Conservation (phyloP, 53 echinoderm and acorn worm species). For the Antedon mediterranea region DNA sequence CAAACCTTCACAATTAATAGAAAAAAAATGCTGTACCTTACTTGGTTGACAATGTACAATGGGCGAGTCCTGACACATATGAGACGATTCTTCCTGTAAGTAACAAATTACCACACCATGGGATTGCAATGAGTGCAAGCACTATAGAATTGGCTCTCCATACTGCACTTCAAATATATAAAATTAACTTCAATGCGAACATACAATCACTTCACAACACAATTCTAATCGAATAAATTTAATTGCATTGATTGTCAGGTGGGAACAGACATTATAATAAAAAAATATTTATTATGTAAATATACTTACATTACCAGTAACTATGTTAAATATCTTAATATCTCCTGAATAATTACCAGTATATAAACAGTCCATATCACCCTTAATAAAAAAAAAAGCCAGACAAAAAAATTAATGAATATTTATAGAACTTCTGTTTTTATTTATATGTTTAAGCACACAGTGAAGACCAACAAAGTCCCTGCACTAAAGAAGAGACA, state of each 20-base stretch:
- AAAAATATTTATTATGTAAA: background rate
- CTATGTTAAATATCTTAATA: slow-evolving; percentile 70
- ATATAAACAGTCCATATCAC: slow-evolving; percentile 49
- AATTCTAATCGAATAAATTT: no score
- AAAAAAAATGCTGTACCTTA: slow-evolving; percentile 46
- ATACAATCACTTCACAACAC: no score
- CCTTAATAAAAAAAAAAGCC: slow-evolving; percentile 24
- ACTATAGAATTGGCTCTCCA: no score
- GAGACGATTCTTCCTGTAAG: slow-evolving; percentile 74
- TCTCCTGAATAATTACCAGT: slow-evolving; percentile 83
- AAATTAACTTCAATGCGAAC: no score
- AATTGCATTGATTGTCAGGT: no score
- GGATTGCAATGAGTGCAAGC: no score
- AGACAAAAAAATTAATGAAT: no score
- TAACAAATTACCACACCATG: no score
- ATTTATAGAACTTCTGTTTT: background rate
- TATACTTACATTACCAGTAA: slow-evolving; percentile 54
- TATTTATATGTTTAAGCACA: background rate
- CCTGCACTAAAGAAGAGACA: no score
- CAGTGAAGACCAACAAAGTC: no score
- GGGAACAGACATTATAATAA: no score
- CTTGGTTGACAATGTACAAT: slow-evolving; percentile 66
- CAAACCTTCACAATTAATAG: background rate
- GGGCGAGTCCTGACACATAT: slow-evolving; percentile 66
- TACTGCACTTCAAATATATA: no score